Percentiles rank a stretch among this genome's conserved stretches.
These are phyloP conservation scores for Megaleporinus macrocephalus DNA, from an alignment of 2,113 vertebrate genomes.

Conservation along the genomic window DNA sequence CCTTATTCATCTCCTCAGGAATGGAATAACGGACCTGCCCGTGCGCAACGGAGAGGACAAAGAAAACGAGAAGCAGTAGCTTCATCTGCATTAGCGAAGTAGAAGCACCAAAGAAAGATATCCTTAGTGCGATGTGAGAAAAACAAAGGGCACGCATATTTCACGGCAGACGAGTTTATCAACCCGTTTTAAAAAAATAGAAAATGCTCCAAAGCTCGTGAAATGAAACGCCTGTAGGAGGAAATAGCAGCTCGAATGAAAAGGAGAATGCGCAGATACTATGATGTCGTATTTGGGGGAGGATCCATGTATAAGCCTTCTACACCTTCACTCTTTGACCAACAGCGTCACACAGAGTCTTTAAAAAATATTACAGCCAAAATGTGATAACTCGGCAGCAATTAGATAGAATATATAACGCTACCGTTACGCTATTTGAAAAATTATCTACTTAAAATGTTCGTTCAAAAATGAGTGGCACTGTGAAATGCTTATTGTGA, in stretches of 20 bases:
- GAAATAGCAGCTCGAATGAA: neutral
- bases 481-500: no score
- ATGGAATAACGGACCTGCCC: slow-evolving; percentile 42
- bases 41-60: slow-evolving; percentile 12
- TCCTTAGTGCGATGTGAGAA: neutral
- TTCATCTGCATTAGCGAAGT: slow-evolving; percentile 5
- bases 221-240: no score
- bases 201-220: no score
- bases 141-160: neutral
- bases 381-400: no score
- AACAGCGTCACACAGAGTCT: slow-evolving; percentile 3
- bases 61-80: neutral
- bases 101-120: neutral
- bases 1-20: slow-evolving; percentile 50
- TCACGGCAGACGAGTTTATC: no score
- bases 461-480: no score
- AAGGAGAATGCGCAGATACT: neutral
- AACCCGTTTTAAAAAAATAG: no score
- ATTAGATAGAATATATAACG: no score
- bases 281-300: neutral
- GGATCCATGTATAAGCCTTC: neutral
- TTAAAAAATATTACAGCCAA: neutral
- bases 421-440: no score
- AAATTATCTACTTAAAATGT: no score
- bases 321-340: neutral